phyloP scores from a whole-genome alignment of 1,140 invertebrate genomes.

The Nephotettix cincticeps region DNA sequence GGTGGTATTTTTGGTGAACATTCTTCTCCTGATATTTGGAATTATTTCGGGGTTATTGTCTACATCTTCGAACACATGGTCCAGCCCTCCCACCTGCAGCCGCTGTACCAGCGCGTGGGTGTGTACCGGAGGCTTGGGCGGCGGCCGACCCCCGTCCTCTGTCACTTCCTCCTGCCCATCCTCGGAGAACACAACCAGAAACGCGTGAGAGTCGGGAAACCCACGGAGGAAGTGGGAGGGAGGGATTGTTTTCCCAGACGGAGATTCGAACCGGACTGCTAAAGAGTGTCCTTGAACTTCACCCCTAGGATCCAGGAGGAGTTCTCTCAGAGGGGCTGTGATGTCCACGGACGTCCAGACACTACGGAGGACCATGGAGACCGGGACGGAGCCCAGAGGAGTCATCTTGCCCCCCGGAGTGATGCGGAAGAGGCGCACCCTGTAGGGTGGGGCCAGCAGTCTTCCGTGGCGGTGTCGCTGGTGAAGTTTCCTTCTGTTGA shows the following conservation, averaged over 20 bases:
- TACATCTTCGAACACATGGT: conserved; percentile 1
- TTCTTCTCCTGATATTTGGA: conserved; percentile 30
- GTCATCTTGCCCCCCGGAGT: conserved; percentile 35
- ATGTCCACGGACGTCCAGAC: conserved; percentile 43
- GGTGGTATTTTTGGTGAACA: neutral
- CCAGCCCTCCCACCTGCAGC: conserved; percentile 1
- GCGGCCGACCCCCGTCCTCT: conserved; percentile 18
- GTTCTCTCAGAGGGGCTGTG: conserved; percentile 38
- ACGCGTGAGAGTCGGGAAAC: conserved; percentile 36
- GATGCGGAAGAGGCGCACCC: conserved; percentile 45
- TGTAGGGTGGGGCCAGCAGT: conserved; percentile 43
- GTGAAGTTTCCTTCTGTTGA: conserved; percentile 53
- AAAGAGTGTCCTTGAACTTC: neutral
- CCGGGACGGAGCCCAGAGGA: conserved; percentile 47
- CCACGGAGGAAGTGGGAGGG: conserved; percentile 31
- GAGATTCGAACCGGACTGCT: conserved; percentile 28
- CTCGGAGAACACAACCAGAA: conserved; percentile 48
- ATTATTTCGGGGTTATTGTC: conserved; percentile 18
- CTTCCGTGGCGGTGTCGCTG: conserved; percentile 40
- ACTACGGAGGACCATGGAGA: conserved; percentile 42
- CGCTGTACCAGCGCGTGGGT: conserved; percentile 31
- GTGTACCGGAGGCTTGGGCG: conserved; percentile 36
- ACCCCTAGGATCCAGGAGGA: conserved; percentile 37
- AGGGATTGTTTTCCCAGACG: conserved; percentile 25
- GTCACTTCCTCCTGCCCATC: conserved; percentile 32